Conservation (phyloP, 1,140 invertebrate genomes). For the Eulimnadia texana region DNA sequence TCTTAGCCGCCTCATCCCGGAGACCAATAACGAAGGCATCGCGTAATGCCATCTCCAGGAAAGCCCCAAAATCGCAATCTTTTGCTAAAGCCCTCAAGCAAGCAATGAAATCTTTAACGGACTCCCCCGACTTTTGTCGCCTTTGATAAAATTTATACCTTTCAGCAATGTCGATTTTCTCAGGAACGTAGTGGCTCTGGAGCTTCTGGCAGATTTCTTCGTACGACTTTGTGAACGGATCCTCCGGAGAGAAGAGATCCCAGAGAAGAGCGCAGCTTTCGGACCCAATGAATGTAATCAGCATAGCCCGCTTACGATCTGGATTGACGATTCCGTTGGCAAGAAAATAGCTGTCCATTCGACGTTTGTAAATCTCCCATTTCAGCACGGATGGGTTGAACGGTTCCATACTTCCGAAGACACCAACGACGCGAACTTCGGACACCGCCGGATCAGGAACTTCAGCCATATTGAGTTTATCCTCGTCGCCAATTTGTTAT, state of each 20-base stretch:
- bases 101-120: conserved; percentile 1
- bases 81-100: not conserved
- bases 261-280: not conserved
- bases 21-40: conserved; percentile 7
- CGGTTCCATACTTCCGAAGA: not conserved
- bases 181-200: not conserved
- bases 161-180: conserved; percentile 12
- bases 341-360: not conserved
- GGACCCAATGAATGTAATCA: not conserved
- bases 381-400: not conserved
- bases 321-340: conserved; percentile 1
- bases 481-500: not conserved
- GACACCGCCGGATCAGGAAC: not conserved
- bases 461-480: not conserved
- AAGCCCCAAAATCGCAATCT: conserved; percentile 7
- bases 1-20: not conserved
- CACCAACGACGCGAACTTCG: not conserved
- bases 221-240: conserved; percentile 4
- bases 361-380: not conserved
- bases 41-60: conserved; percentile 1
- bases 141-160: conserved; percentile 11
- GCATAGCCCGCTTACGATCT: not conserved
- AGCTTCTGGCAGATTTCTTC: conserved; percentile 5
- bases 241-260: conserved; percentile 5
- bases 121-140: conserved; percentile 1